phyloP scores from a whole-genome alignment of 2,113 vertebrate genomes.

The Myanophis thanlyinensis region DNA sequence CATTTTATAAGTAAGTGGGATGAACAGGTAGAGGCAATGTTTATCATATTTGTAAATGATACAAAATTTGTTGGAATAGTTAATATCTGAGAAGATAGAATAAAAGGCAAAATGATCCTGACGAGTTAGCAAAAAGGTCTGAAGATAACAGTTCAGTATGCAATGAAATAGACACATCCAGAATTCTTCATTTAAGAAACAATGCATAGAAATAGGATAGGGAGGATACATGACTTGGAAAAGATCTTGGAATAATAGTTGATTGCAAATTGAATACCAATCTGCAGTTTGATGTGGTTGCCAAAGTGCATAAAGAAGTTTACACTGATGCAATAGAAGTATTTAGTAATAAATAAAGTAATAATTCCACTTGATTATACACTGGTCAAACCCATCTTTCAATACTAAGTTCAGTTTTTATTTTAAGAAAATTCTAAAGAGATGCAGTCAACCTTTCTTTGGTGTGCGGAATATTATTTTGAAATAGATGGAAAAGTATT shows the following conservation, averaged over 20 bases:
- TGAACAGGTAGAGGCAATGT: background rate
- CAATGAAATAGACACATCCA: background rate
- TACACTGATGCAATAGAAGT: too few relatives aligned
- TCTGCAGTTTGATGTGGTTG: background rate
- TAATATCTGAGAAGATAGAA: background rate
- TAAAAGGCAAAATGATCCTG: too few relatives aligned
- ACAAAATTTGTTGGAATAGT: background rate
- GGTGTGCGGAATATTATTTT: background rate
- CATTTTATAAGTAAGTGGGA: background rate
- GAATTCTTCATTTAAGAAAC: background rate
- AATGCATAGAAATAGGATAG: background rate
- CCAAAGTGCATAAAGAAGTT: too few relatives aligned
- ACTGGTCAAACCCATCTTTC: background rate
- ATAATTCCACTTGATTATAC: too few relatives aligned
- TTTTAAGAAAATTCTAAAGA: background rate
- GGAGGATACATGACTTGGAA: background rate
- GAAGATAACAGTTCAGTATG: background rate
- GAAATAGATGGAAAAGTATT: background rate
- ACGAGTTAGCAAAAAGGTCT: background rate
- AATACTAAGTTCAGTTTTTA: background rate
- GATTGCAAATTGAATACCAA: background rate
- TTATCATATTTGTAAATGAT: background rate
- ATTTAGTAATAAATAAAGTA: too few relatives aligned
- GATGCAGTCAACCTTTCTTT: background rate
- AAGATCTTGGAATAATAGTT: background rate